A percentile compares a stretch with the other conserved stretches of the same genome.
These are phyloP conservation scores for Micromys minutus DNA, from an alignment of 2,113 vertebrate genomes.

Conservation along the genomic window DNA sequence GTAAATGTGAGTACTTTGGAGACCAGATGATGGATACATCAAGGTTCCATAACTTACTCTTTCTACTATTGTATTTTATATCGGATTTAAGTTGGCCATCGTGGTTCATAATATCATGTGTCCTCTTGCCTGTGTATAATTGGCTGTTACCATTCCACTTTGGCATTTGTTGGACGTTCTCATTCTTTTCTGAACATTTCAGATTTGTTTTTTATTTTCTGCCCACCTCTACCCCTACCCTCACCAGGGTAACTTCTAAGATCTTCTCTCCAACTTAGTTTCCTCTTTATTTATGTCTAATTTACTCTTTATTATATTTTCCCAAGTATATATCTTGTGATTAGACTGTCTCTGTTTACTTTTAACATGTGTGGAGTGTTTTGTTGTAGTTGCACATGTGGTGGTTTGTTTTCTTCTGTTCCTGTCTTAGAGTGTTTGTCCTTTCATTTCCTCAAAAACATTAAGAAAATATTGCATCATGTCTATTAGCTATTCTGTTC, in stretches of 20 bases:
- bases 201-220: neutral
- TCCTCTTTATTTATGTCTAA: neutral
- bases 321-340: neutral
- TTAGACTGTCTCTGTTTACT: neutral
- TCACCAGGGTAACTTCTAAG: neutral
- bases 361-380: neutral
- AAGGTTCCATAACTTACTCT: neutral
- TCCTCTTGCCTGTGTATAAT: neutral
- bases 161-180: neutral
- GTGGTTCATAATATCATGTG: neutral
- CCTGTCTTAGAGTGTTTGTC: neutral
- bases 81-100: neutral
- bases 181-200: neutral
- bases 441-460: neutral
- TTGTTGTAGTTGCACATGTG: neutral
- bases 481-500: neutral
- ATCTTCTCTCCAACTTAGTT: neutral
- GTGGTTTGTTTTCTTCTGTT: neutral
- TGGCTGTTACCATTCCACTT: neutral
- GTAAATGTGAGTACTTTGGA: neutral
- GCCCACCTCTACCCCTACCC: neutral
- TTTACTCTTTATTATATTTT: neutral
- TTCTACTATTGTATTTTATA: neutral
- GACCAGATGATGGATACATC: neutral
- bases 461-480: neutral